Percentiles rank a stretch among this genome's conserved stretches.
Conservation (phyloP, 2,797 vertebrate species). For the Monodelphis domestica region DNA sequence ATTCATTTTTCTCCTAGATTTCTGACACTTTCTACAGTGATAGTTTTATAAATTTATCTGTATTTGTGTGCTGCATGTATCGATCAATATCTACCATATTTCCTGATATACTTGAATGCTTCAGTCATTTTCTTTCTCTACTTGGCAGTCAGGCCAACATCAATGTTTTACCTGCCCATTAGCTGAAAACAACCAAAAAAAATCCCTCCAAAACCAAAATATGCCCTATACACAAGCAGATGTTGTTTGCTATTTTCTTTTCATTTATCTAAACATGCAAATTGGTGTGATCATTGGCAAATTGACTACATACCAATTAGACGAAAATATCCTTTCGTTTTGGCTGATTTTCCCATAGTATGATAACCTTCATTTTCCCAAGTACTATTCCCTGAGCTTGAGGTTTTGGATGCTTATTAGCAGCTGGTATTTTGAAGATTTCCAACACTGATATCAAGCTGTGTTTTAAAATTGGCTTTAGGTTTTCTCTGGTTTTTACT, state of each 20-base stretch:
- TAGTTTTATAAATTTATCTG: slow-evolving; percentile 31
- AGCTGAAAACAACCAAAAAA: slow-evolving; percentile 49
- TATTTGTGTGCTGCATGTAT: neutral
- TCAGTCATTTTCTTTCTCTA: slow-evolving; percentile 10
- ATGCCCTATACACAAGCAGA: slow-evolving; percentile 42
- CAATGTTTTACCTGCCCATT: slow-evolving; percentile 51
- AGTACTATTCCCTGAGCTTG: slow-evolving; percentile 35
- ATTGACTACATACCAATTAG: slow-evolving; percentile 52
- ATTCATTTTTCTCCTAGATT: slow-evolving; percentile 16
- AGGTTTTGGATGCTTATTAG: slow-evolving; percentile 51
- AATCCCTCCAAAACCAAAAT: neutral
- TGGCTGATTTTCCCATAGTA: slow-evolving; percentile 45
- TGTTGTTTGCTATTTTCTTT: slow-evolving; percentile 62
- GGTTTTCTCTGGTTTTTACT: neutral
- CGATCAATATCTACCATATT: neutral
- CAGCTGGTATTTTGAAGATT: slow-evolving; percentile 12
- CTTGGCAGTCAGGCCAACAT: slow-evolving; percentile 31
- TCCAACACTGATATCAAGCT: slow-evolving; percentile 38
- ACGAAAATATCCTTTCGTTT: slow-evolving; percentile 42
- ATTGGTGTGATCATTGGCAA: slow-evolving; percentile 59
- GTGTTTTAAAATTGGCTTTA: slow-evolving; percentile 62
- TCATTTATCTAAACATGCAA: slow-evolving; percentile 61
- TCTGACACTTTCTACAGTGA: neutral
- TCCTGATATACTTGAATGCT: slow-evolving; percentile 6
- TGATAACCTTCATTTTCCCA: slow-evolving; percentile 43